Evolutionary conservation across 1,140 invertebrate genomes (phyloP), one percentile per base, ranked within the genome.

Genomic region (Saccostrea glomerata): DNA sequence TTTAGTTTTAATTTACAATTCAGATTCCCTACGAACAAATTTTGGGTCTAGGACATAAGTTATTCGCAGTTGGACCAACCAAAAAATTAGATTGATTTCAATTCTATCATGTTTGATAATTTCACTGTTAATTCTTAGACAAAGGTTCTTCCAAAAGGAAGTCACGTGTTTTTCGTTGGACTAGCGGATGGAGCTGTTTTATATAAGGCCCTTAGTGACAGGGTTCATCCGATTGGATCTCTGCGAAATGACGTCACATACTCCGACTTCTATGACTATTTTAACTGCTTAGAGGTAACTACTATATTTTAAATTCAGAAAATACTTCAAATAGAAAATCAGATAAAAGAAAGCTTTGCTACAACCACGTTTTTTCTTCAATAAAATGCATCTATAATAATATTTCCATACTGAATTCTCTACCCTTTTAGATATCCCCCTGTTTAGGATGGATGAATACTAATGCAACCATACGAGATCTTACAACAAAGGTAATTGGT

Each of bases 361-460:
- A 0, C 5, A 15, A n/a, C 6, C 5, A 20, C n/a, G 6, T 63
- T 6, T 20, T n/a, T n/a, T n/a, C n/a, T n/a, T n/a, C n/a, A n/a
- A n/a, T n/a, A n/a, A n/a, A n/a, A n/a, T n/a, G n/a, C n/a, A n/a
- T n/a, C n/a, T n/a, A n/a, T n/a, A n/a, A n/a, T n/a, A n/a, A n/a
- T n/a, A n/a, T n/a, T n/a, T n/a, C n/a, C n/a, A n/a, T n/a, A n/a
- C n/a, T 66, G 6, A 23, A 3, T 9, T 7, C 25, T 36, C 15
- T 30, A 3, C n/a, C 54, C 5, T 91, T 93, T 11, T 89, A 94
- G 93, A 89, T 92, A 12, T 92, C 92, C 12, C 95, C 95, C 0
- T 96, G 95, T 85, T 90, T 89, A 86, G 95, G 95, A 2, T 96
- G 95, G 95, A 94, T 96, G 94, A 96, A 94, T 66, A 90, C 93